Base-by-base conservation (phyloP, 2,113 vertebrate species). In the Microcebus tavaratra region DNA sequence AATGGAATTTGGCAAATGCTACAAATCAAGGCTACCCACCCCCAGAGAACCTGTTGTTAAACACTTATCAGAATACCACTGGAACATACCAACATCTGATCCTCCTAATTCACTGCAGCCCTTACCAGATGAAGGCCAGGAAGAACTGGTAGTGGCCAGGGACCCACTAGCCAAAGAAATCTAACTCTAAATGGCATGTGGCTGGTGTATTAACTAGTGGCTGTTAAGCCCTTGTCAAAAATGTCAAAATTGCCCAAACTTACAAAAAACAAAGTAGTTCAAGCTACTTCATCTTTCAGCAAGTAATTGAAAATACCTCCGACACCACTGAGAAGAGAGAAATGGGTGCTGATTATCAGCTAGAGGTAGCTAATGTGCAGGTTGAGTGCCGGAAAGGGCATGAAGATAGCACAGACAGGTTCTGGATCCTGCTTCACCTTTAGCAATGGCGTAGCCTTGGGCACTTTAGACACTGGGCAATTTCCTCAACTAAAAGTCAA, bases 401-500 rank as follows among this genome's bases (percentile, higher is more conserved):
- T 29, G 1, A 42, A 59, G 36, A 18, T 4, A 12, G 31, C 18
- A 27, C 5, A 75, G 27, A 1, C 50, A 90, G 50, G n/a, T 18
- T 61, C 45, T 45, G 48, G 6, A 68, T 5, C 50, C 9, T 12
- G 3, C 39, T 75, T 63, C 48, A 83, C 17, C 8, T 63, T 88
- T 39, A 48, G 63, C 8, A 14, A 0, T 4, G 8, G 59, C 2
- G 6, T 3, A 55, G 6, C 2, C 6, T 65, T 72, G 29, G 53
- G 39, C 14, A 88, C 36, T 25, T 48, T 42, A 80, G 42, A 90
- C 42, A 42, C 8, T 25, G 34, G 39, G 65, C n/a, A 81, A 10
- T 53, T 79, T 70, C 89, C 90, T 79, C 65, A 90, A 70, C 20
- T 82, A 53, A 72, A 75, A 75, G 68, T 48, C 68, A 48, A 88